Evolutionary conservation across 2,113 vertebrate species (phyloP).

Genomic region (Vireo altiloquus): DNA sequence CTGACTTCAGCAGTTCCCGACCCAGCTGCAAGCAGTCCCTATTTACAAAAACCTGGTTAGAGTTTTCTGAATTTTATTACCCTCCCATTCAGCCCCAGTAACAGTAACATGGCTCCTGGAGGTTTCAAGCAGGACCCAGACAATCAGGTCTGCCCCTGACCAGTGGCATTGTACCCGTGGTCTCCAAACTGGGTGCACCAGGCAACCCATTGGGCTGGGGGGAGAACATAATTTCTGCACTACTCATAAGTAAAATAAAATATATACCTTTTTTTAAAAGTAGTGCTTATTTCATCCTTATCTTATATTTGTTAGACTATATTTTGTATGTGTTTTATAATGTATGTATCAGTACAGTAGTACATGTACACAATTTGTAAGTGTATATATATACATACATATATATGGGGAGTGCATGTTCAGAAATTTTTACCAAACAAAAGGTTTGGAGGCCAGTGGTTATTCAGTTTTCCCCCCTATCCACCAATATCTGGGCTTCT

Average conservation of each 20-base stretch:
- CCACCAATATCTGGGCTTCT: background rate
- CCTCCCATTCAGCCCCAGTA: background rate
- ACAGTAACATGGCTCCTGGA: accelerated
- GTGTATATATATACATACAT: background rate
- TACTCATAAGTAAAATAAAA: background rate
- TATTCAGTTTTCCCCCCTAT: background rate
- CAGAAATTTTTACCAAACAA: background rate
- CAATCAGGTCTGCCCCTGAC: background rate
- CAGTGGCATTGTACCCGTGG: background rate
- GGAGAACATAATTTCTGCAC: background rate
- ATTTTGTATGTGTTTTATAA: background rate
- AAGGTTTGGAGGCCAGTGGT: background rate
- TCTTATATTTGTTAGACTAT: background rate
- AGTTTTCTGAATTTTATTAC: background rate
- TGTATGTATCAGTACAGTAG: background rate
- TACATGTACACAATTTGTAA: background rate
- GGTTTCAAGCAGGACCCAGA: background rate
- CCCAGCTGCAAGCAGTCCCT: accelerated
- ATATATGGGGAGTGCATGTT: accelerated
- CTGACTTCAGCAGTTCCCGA: background rate
- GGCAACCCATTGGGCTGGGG: accelerated
- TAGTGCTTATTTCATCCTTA: background rate
- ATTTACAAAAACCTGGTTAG: background rate
- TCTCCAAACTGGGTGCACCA: background rate
- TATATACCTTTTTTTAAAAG: background rate